Conservation (phyloP, 2,888 invertebrate genomes). For the Cryptocheilus praepositus region DNA sequence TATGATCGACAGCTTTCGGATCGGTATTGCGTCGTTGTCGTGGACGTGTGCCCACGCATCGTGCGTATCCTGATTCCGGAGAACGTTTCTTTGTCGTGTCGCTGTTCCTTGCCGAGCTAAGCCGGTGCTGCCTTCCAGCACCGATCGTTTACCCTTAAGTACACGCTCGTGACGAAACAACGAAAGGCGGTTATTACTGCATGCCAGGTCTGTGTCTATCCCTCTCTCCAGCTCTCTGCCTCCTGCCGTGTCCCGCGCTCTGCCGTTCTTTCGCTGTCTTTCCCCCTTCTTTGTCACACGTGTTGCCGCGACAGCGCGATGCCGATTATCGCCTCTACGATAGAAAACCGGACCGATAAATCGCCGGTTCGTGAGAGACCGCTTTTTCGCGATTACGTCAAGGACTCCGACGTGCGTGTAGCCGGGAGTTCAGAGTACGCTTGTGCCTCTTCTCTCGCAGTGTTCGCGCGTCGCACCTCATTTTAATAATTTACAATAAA, state of each 20-base stretch:
- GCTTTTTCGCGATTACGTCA: conserved; percentile 24
- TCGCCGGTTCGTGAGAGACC: conserved; percentile 19
- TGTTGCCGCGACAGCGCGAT: neutral
- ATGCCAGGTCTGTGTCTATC: neutral
- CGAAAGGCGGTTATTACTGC: conserved; percentile 32
- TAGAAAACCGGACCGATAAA: conserved; percentile 15
- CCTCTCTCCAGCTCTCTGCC: too few relatives aligned
- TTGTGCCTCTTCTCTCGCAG: conserved; percentile 2
- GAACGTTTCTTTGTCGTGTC: too few relatives aligned
- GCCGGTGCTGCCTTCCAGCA: conserved; percentile 1
- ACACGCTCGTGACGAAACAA: conserved; percentile 36
- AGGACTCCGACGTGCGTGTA: conserved; percentile 2
- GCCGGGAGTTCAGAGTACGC: conserved; percentile 6
- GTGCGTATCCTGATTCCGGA: conserved; percentile 21
- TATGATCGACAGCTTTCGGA: conserved; percentile 37
- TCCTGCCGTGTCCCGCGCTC: too few relatives aligned
- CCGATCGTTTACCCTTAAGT: conserved; percentile 21
- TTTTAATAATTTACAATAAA: conserved; percentile 14
- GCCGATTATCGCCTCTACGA: conserved; percentile 22
- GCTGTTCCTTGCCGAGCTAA: too few relatives aligned
- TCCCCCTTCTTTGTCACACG: too few relatives aligned
- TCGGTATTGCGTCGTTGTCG: conserved; percentile 12
- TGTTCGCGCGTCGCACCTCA: conserved; percentile 5
- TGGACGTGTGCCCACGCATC: neutral
- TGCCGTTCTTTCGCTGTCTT: too few relatives aligned